Evolutionary conservation across 2,888 invertebrate genomes (phyloP), one percentile per base, ranked within the genome.

Genomic region (Machimus atricapillus): DNA sequence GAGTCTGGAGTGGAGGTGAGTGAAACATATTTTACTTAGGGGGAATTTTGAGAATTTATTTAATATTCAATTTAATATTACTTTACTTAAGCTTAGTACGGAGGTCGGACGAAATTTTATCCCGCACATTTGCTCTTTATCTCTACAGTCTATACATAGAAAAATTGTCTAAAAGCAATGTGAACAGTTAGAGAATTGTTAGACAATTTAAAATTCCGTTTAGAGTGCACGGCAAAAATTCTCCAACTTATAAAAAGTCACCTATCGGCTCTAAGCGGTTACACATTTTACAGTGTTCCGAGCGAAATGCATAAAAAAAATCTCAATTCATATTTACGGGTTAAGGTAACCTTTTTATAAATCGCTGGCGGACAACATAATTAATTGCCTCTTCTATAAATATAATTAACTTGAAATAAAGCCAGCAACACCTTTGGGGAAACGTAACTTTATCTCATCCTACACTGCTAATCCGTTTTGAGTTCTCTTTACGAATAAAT

Each of bases 1-100:
- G 95, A 9, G 95, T 94, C 1, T 95, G 95, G 95, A 95, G 94
- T 89, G 95, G 95, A 90, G 94, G 95, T 94, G 89, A 93, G 93
- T 93, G 7, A 23, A n/a, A n/a, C n/a, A n/a, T n/a, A 9, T 12
- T 66, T 52, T 52, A 7, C 16, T n/a, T 52, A n/a, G n/a, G 5
- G n/a, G 16, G 6, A 19, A 56, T 56, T 56, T 56, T 1, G 0
- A 3, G n/a, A 40, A 40, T n/a, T 19, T 9, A 0, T 12, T 66
- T 27, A 12, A 66, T 19, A 27, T 66, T 66, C 12, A 3, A 9
- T 27, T 66, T 40, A 40, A 56, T 56, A 16, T 19, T 19, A 19
- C 6, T 56, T 34, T 34, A 34, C 6, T 34, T 34, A 34, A 56
- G 12, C 12, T 40, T 56, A 56, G 6, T 19, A 31, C 3, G 34